These are phyloP conservation scores for Asarcornis scutulata DNA, from an alignment of 2,113 vertebrate genomes.

Conservation along the genomic window DNA sequence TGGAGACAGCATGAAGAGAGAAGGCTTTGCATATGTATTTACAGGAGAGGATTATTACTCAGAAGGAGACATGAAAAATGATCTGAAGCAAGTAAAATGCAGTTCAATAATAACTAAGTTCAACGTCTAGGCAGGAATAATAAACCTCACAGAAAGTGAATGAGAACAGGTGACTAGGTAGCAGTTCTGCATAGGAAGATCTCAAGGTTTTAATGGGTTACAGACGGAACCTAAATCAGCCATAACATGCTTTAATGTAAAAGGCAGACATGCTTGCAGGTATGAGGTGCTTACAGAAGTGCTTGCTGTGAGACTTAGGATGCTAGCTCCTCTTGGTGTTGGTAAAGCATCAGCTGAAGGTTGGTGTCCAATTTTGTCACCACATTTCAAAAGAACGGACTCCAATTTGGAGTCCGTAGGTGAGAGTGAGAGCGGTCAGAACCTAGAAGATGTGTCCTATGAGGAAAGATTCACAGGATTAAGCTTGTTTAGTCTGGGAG, in stretches of 20 bases:
- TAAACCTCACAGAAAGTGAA: background rate
- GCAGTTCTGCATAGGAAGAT: background rate
- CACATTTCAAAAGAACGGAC: background rate
- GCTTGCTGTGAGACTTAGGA: background rate
- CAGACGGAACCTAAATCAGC: background rate
- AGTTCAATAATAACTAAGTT: background rate
- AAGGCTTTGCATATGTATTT: background rate
- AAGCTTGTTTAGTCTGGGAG: background rate
- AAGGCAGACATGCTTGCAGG: background rate
- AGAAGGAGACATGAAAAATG: background rate
- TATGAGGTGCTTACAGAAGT: background rate
- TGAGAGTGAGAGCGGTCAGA: background rate
- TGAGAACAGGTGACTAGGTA: background rate
- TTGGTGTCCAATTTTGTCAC: background rate
- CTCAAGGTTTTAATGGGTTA: background rate
- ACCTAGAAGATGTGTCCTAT: background rate
- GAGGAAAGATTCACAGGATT: background rate
- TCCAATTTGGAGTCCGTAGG: background rate
- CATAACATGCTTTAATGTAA: accelerated
- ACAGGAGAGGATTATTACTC: background rate
- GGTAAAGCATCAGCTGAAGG: background rate
- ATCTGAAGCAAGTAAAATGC: background rate
- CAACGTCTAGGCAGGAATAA: background rate
- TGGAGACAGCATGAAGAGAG: background rate
- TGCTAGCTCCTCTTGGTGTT: background rate